phyloP scores from a whole-genome alignment of 2,888 invertebrate genomes.

The Himalopsyche japonica region DNA sequence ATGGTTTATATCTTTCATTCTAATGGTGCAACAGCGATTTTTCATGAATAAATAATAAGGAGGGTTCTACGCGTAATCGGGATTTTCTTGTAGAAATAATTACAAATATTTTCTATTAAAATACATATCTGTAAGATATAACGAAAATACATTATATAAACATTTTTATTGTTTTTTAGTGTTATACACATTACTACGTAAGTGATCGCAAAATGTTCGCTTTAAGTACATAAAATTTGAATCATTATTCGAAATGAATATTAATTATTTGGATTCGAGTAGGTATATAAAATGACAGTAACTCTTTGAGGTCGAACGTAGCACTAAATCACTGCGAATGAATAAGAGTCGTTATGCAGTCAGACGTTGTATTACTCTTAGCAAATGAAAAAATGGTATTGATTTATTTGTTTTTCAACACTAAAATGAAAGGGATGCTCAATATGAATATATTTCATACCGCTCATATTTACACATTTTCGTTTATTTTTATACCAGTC shows the following conservation, averaged over 20 bases:
- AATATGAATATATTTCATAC: neutral
- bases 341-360: neutral
- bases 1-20: too few species aligned
- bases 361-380: neutral
- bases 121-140: too few species aligned
- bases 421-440: neutral
- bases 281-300: neutral
- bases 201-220: too few species aligned
- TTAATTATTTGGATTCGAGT: neutral
- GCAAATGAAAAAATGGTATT: neutral
- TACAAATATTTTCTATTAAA: too few species aligned
- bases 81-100: too few species aligned
- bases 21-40: too few species aligned
- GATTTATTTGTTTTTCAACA: neutral
- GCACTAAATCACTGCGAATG: constrained; percentile 15
- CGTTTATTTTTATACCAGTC: neutral
- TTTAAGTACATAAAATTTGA: neutral
- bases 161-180: too few species aligned
- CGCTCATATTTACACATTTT: neutral
- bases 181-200: too few species aligned
- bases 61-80: too few species aligned
- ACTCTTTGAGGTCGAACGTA: constrained; percentile 6
- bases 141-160: too few species aligned
- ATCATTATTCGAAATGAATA: neutral
- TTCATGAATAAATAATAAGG: too few species aligned